These are phyloP conservation scores for Pseudomyrmex cubaensis DNA, from an alignment of 1,140 invertebrate genomes.

Conservation along the genomic window DNA sequence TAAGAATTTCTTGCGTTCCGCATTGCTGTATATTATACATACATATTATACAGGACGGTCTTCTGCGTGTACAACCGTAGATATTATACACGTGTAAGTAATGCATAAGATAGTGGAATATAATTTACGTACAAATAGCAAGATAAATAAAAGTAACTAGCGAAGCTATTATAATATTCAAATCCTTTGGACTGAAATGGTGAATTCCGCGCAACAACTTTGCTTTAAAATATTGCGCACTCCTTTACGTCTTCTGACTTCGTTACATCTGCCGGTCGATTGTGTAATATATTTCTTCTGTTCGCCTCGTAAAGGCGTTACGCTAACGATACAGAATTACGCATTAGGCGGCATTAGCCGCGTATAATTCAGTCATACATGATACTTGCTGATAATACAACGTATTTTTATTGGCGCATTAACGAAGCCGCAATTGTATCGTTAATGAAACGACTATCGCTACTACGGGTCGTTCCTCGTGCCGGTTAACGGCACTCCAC, in stretches of 20 bases:
- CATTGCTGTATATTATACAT: too few species aligned
- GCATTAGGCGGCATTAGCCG: conserved; percentile 6
- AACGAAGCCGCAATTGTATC: conserved; percentile 78
- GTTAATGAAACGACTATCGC: conserved; percentile 76
- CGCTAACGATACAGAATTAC: background rate
- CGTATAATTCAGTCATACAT: conserved; percentile 2
- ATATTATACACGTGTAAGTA: background rate
- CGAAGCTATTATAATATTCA: conserved; percentile 15
- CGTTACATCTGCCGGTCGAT: background rate
- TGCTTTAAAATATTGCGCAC: background rate
- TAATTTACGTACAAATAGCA: conserved; percentile 36
- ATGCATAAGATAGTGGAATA: conserved; percentile 23
- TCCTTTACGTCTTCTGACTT: too few species aligned
- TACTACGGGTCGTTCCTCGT: conserved; percentile 4
- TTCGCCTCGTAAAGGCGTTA: conserved; percentile 9
- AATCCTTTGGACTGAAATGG: background rate
- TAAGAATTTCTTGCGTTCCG: conserved; percentile 12
- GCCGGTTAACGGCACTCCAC: conserved; percentile 54
- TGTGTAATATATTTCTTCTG: conserved; percentile 9
- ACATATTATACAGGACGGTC: conserved; percentile 3
- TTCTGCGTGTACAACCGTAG: background rate
- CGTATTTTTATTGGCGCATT: conserved; percentile 69
- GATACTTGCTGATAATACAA: conserved; percentile 31
- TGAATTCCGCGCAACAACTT: background rate
- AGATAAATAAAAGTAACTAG: conserved; percentile 28